These are phyloP conservation scores for Sebastes trivittatus DNA, from an alignment of 2,797 vertebrate species.

Conservation along the genomic window DNA sequence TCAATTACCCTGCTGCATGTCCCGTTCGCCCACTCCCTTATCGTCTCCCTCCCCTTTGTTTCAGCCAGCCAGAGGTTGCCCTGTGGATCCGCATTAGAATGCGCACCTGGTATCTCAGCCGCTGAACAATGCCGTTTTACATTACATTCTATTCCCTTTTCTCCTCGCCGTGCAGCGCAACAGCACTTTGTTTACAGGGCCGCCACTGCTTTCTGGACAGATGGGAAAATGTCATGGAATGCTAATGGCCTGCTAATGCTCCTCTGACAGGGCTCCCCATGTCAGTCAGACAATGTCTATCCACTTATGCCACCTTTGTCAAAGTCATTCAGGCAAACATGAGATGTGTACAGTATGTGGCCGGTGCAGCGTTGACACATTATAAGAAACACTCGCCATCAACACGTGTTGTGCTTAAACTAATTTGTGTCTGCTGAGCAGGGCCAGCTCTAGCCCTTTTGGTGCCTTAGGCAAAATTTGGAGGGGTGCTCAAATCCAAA, in stretches of 20 bases:
- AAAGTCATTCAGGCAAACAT: constrained; percentile 52
- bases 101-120: constrained; percentile 67
- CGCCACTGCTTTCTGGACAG: constrained; percentile 61
- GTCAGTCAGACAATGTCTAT: constrained; percentile 74
- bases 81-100: constrained; percentile 75
- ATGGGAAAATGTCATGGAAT: constrained; percentile 83
- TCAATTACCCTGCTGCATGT: constrained; percentile 71
- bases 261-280: constrained; percentile 50
- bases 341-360: constrained; percentile 7
- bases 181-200: constrained; percentile 77
- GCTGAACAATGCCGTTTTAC: constrained; percentile 75
- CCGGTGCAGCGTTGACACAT: constrained; percentile 3
- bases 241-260: constrained; percentile 76
- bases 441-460: too few species aligned
- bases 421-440: constrained; percentile 14
- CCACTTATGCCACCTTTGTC: constrained; percentile 55
- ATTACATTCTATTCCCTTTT: constrained; percentile 72
- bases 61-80: constrained; percentile 67
- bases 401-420: neutral
- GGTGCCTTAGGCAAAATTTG: too few species aligned
- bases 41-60: constrained; percentile 66
- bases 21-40: constrained; percentile 68
- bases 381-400: constrained; percentile 10
- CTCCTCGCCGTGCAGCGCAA: constrained; percentile 62
- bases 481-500: too few species aligned